Evolutionary conservation across 2,797 vertebrate species (phyloP), one percentile per base, ranked within the genome.

Genomic region (Schizopygopsis malacanthus): DNA sequence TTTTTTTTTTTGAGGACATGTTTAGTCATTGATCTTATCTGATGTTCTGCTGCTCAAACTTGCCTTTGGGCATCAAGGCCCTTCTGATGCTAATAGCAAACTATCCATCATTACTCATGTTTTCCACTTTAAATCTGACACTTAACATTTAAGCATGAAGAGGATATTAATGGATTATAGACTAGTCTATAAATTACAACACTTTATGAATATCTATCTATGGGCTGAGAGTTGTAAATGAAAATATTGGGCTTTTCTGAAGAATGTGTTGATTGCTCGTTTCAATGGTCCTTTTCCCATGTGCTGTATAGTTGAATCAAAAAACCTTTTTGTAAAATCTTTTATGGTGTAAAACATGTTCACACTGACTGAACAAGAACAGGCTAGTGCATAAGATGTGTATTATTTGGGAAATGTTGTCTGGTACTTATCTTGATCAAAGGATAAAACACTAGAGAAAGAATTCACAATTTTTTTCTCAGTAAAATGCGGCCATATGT

Each of bases 401-500:
- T 13, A n/a, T 77, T 25, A 69, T 67, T 69, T 69, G 10, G 28
- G 59, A 73, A 10, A 25, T 16, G 39, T 83, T 47, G 33, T 83
- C 54, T 73, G 54, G 25, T 28, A 59, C 45, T 82, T 59, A 72
- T 33, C 39, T 47, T 63, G 70, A 83, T 83, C 70, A 81, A 69
- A 69, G 79, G 33, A 47, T 3, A 5, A 15, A 50, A 61, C n/a
- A 0, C 54, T 11, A 63, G 41, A 61, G 39, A 47, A 75, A 52
- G 41, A 63, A 45, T 54, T 47, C 18, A 54, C 47, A 28, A 3
- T 6, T 52, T 41, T 8, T 59, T 5, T 6, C 12, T 75, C 7
- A 11, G 63, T 52, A 61, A 78, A 78, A 78, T 16, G 37, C 37
- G 28, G 20, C 20, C 59, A 18, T 76, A 15, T 25, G 47, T 33